Conservation (phyloP, 2,888 invertebrate species). For the Spisula solida region DNA sequence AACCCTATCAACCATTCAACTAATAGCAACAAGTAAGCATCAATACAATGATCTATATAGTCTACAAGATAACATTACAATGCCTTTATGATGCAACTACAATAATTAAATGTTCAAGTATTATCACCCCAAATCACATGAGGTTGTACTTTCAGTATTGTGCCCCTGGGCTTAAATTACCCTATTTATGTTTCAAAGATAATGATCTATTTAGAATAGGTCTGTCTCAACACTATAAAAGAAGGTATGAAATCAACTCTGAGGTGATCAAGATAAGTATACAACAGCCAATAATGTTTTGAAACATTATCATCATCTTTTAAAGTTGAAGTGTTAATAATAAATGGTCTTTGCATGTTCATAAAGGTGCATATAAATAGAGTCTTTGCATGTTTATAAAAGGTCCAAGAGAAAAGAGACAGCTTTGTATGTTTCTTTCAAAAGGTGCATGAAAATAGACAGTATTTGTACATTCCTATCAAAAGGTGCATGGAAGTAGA, state of each 20-base stretch:
- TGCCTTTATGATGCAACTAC: background rate
- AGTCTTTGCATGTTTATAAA: no score
- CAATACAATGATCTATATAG: background rate
- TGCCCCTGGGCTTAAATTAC: background rate
- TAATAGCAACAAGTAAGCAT: background rate
- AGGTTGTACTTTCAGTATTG: background rate
- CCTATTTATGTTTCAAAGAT: no score
- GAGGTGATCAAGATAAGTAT: background rate
- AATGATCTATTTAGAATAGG: background rate
- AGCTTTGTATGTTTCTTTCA: no score
- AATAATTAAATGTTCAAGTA: background rate
- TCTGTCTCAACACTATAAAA: background rate
- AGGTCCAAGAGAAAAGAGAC: no score
- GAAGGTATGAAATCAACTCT: background rate
- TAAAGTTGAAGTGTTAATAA: no score
- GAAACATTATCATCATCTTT: background rate
- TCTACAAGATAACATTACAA: background rate
- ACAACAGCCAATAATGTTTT: background rate
- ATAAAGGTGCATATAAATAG: no score
- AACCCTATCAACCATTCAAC: background rate
- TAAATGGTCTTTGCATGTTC: no score
- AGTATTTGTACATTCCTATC: no score
- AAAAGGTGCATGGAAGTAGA: no score
- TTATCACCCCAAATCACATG: background rate
- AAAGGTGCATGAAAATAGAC: no score